These are phyloP conservation scores for Mesitornis unicolor DNA, from an alignment of 2,113 vertebrate species.

Conservation along the genomic window DNA sequence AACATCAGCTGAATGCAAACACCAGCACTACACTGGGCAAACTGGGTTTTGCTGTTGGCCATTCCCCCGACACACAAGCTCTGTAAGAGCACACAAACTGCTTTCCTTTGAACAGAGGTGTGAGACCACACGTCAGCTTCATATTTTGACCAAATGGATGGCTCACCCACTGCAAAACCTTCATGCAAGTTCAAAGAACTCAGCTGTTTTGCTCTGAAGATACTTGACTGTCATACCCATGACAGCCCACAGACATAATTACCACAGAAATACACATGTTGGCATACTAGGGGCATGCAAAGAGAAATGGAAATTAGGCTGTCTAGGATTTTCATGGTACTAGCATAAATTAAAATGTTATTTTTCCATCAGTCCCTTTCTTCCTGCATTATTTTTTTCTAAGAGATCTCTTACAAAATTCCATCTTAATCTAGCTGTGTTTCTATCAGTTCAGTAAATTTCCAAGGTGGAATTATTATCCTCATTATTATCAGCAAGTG, in stretches of 20 bases:
- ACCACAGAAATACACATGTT: not conserved
- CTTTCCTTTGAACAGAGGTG: not conserved
- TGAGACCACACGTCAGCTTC: not conserved
- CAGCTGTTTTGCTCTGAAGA: not conserved
- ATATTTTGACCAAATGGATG: not conserved
- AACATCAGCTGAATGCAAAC: not conserved
- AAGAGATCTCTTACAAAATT: not conserved
- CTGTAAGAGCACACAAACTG: not conserved
- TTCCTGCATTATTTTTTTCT: not conserved
- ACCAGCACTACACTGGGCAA: not conserved
- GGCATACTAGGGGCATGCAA: not conserved
- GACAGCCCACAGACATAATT: not conserved
- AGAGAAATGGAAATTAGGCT: not conserved
- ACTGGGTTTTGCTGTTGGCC: not conserved
- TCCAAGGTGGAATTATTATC: not conserved
- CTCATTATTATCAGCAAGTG: not conserved
- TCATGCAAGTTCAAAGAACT: not conserved
- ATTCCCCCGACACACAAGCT: not conserved
- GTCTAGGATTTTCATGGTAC: not conserved
- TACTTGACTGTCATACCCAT: not conserved
- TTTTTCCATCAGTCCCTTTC: not conserved
- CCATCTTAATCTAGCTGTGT: not conserved
- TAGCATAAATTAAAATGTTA: not conserved
- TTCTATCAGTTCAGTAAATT: not conserved
- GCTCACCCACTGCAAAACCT: not conserved